Evolutionary conservation across 2,113 vertebrate genomes (phyloP).

Genomic region (Callithrix jacchus): DNA sequence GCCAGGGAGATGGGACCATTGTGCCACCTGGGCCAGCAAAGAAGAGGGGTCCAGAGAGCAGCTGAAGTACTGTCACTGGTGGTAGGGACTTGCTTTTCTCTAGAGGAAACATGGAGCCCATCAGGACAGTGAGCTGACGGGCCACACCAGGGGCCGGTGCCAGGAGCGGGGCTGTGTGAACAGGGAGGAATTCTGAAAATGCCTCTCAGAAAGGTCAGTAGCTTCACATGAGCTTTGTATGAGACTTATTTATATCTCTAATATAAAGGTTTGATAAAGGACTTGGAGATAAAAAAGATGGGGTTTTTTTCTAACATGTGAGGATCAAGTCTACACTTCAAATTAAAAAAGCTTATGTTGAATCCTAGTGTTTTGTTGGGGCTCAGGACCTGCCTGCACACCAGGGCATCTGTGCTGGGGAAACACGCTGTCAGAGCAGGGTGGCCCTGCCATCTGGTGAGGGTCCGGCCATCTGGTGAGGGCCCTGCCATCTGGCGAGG

Average conservation of each 20-base stretch:
- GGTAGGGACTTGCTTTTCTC: fast-evolving
- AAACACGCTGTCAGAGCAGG: background rate
- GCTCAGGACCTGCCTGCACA: too few relatives aligned
- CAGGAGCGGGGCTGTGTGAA: fast-evolving
- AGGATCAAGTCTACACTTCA: background rate
- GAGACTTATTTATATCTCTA: constrained; percentile 50
- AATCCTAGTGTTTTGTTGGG: background rate
- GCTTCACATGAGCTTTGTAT: background rate
- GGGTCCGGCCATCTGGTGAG: too few relatives aligned
- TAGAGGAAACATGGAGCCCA: fast-evolving
- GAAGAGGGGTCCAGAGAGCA: background rate
- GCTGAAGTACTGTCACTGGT: fast-evolving
- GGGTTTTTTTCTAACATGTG: background rate
- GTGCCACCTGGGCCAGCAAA: background rate
- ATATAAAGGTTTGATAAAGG: background rate
- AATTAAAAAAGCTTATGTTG: background rate
- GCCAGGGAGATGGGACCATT: background rate
- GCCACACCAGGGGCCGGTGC: fast-evolving
- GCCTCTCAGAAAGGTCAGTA: background rate
- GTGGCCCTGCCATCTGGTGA: background rate
- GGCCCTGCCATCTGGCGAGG: too few relatives aligned
- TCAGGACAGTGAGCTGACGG: fast-evolving
- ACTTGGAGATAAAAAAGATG: background rate
- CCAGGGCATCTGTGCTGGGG: background rate
- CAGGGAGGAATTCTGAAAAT: background rate